Percentiles rank a stretch among this genome's conserved stretches.
These are phyloP conservation scores for Nerophis ophidion DNA, from an alignment of 2,113 vertebrate species.

Conservation along the genomic window DNA sequence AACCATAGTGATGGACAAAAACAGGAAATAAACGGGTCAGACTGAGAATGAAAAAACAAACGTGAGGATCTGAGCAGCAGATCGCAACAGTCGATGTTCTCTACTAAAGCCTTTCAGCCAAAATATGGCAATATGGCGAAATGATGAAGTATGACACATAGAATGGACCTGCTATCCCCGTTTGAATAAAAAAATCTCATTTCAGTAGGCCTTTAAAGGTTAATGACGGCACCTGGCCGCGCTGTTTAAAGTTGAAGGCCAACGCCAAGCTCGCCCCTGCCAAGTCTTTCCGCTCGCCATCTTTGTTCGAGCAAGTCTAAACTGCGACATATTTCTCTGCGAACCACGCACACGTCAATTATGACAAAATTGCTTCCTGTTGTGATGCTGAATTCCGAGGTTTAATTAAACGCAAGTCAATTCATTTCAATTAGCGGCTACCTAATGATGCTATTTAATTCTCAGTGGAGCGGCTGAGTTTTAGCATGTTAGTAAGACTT, in stretches of 20 bases:
- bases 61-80: too few relatives aligned
- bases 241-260: conserved; percentile 43
- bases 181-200: too few relatives aligned
- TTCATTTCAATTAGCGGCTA: conserved; percentile 2
- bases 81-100: too few relatives aligned
- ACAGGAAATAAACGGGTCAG: too few relatives aligned
- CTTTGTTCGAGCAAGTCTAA: neutral
- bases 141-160: too few relatives aligned
- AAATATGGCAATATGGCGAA: too few relatives aligned
- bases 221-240: conserved; percentile 56
- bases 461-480: neutral
- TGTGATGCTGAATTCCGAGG: neutral
- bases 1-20: too few relatives aligned
- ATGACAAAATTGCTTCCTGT: neutral
- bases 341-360: neutral
- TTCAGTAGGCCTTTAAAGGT: too few relatives aligned
- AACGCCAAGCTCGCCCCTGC: neutral
- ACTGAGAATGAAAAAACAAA: too few relatives aligned
- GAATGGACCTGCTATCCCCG: too few relatives aligned
- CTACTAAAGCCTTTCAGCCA: too few relatives aligned
- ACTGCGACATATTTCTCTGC: too few relatives aligned
- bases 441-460: neutral
- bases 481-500: neutral
- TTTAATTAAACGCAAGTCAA: neutral
- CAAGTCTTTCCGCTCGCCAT: neutral